Conservation (phyloP, 1,140 invertebrate species). For the Caenorhabditis briggsae region DNA sequence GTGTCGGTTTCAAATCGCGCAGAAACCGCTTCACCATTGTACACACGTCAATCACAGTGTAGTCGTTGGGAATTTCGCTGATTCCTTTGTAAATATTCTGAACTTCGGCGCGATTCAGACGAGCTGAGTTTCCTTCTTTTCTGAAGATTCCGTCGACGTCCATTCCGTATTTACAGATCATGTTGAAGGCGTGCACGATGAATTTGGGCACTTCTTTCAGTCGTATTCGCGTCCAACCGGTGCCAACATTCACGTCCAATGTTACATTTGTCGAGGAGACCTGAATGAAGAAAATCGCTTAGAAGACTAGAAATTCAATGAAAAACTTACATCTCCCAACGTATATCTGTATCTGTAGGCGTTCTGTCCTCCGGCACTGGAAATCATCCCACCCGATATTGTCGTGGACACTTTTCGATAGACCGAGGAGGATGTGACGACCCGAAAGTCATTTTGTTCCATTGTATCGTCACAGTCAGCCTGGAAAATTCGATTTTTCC, state of each 20-base stretch:
- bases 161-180: slow-evolving; percentile 49
- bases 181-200: slow-evolving; percentile 56
- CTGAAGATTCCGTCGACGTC: slow-evolving; percentile 54
- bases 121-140: slow-evolving; percentile 41
- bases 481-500: neutral
- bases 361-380: neutral
- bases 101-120: slow-evolving; percentile 13
- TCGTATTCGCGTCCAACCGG: slow-evolving; percentile 39
- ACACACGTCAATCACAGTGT: slow-evolving; percentile 57
- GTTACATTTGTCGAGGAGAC: slow-evolving; percentile 14
- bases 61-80: neutral
- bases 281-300: neutral
- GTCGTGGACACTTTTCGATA: neutral
- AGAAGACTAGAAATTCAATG: neutral
- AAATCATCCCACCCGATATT: neutral
- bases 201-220: slow-evolving; percentile 51
- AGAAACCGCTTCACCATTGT: slow-evolving; percentile 57
- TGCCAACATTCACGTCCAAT: slow-evolving; percentile 40
- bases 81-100: neutral
- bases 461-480: slow-evolving; percentile 13
- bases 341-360: neutral
- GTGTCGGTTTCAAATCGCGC: slow-evolving; percentile 49
- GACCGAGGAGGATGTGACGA: slow-evolving; percentile 11
- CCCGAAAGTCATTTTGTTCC: slow-evolving; percentile 42
- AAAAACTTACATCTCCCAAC: slow-evolving; percentile 2